phyloP scores from a whole-genome alignment of 2,888 invertebrate species.

The Eupithecia insigniata region DNA sequence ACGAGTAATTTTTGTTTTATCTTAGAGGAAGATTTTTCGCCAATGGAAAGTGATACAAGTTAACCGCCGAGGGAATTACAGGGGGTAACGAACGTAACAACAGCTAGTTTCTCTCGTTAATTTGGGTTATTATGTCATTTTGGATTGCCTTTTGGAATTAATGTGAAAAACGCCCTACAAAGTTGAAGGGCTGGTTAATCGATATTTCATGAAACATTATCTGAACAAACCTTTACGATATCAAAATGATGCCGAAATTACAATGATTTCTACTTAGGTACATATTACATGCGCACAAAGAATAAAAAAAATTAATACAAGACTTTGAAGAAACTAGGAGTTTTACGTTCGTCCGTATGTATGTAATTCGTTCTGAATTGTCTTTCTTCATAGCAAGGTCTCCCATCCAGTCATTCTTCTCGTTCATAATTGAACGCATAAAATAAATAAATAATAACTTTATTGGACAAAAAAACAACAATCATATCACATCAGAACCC shows the following conservation, averaged over 20 bases:
- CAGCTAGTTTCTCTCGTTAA: conserved; percentile 72
- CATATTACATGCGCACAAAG: too few relatives aligned
- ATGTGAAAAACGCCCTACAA: conserved; percentile 17
- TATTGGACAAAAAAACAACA: too few relatives aligned
- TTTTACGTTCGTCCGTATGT: too few relatives aligned
- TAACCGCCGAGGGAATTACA: conserved; percentile 61
- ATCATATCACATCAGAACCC: too few relatives aligned
- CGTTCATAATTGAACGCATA: not conserved
- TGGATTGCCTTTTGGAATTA: conserved; percentile 40
- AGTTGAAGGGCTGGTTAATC: not conserved
- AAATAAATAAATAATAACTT: too few relatives aligned
- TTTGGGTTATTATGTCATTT: conserved; percentile 82
- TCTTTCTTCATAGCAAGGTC: too few relatives aligned
- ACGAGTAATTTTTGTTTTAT: not conserved
- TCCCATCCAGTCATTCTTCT: too few relatives aligned
- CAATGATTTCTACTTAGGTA: not conserved
- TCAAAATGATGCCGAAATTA: not conserved
- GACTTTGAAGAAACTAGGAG: too few relatives aligned
- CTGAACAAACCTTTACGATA: not conserved
- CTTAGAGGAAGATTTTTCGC: not conserved
- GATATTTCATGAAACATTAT: not conserved
- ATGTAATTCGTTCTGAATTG: too few relatives aligned
- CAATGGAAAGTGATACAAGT: conserved; percentile 10
- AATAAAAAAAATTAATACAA: too few relatives aligned
- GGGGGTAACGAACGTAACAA: conserved; percentile 70